Evolutionary conservation across 2,888 invertebrate species (phyloP).

Genomic region (Drosophila infuscata): DNA sequence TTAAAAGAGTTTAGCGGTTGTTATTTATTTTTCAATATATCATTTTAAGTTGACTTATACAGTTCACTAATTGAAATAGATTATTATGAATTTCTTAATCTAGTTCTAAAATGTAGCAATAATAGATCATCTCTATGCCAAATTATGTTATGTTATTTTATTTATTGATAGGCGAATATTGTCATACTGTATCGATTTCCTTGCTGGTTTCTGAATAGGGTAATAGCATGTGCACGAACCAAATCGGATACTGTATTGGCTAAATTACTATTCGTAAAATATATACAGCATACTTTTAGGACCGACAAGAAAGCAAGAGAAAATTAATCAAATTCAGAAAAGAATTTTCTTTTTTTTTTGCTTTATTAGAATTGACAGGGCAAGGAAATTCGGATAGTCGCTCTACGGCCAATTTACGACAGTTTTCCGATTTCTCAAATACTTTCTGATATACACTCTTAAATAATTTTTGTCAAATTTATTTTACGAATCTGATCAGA

Average conservation of each 20-base stretch:
- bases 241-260: neutral
- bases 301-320: neutral
- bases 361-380: neutral
- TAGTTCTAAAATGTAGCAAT: too few species aligned
- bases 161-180: neutral
- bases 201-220: neutral
- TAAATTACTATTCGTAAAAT: neutral
- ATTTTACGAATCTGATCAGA: neutral
- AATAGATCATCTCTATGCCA: too few species aligned
- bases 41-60: neutral
- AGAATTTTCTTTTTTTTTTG: neutral
- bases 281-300: neutral
- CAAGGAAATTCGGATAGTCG: neutral
- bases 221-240: neutral
- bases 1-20: neutral
- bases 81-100: neutral
- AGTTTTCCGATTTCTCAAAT: neutral
- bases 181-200: neutral
- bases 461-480: neutral
- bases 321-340: neutral
- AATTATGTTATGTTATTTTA: too few species aligned
- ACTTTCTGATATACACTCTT: neutral
- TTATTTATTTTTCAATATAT: neutral
- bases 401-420: neutral
- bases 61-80: neutral